phyloP scores from a whole-genome alignment of 2,797 vertebrate genomes.

The Sitta carolinensis region DNA sequence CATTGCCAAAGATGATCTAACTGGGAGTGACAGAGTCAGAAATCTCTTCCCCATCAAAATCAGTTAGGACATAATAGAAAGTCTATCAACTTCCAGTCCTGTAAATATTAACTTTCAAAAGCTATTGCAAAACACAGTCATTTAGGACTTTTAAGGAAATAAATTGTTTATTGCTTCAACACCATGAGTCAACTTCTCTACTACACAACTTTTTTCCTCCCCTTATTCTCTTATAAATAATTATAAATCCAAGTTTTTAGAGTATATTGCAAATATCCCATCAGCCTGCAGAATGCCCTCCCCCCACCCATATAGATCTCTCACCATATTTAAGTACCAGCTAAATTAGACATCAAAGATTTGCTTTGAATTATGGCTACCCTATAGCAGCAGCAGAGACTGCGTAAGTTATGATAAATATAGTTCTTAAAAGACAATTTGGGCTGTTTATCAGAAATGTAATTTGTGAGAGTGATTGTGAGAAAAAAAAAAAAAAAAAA shows the following conservation, averaged over 20 bases:
- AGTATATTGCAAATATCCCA: not conserved
- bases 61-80: not conserved
- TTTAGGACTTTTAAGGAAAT: not conserved
- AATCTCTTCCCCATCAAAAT: not conserved
- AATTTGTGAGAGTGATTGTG: too few relatives aligned
- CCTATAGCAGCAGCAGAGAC: not conserved
- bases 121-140: not conserved
- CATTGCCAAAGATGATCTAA: not conserved
- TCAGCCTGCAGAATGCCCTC: not conserved
- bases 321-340: not conserved
- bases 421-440: not conserved
- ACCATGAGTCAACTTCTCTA: not conserved
- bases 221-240: not conserved
- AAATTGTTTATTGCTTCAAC: not conserved
- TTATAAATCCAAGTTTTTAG: not conserved
- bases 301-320: not conserved
- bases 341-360: not conserved
- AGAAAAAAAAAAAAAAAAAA: not conserved
- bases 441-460: not conserved
- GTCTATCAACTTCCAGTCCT: not conserved
- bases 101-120: not conserved
- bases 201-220: not conserved
- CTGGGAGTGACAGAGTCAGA: constrained; percentile 1
- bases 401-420: not conserved
- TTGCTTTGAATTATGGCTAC: not conserved